Conservation (phyloP, 2,113 vertebrate genomes). For the Sander lucioperca region DNA sequence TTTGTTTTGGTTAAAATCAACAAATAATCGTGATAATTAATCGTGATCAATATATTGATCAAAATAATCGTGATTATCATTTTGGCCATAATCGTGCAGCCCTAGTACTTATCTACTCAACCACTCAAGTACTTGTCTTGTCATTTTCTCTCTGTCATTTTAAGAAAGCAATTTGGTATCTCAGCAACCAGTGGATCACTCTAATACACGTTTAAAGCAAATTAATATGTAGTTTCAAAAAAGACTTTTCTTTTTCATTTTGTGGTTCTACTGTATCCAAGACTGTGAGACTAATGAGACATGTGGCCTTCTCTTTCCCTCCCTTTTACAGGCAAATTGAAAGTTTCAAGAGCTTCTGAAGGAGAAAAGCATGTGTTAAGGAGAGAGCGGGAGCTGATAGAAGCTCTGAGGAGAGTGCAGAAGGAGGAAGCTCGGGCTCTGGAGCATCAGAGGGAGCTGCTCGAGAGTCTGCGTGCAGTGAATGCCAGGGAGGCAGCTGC, state of each 20-base stretch:
- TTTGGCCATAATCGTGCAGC: too few species aligned
- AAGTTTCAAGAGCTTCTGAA: conserved; percentile 16
- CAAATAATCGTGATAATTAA: too few species aligned
- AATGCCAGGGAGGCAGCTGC: conserved; percentile 70
- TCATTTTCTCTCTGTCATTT: not conserved
- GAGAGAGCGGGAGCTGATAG: conserved; percentile 73
- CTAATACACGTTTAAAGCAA: not conserved
- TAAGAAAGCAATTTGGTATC: not conserved
- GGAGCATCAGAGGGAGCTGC: conserved; percentile 76
- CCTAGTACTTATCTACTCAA: too few species aligned
- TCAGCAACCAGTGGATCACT: not conserved
- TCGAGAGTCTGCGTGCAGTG: conserved; percentile 62
- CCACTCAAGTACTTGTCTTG: not conserved
- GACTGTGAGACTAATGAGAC: not conserved
- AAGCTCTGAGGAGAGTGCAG: conserved; percentile 78
- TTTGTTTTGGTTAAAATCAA: too few species aligned
- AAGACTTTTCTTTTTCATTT: not conserved
- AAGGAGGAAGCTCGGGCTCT: conserved; percentile 76
- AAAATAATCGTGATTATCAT: too few species aligned
- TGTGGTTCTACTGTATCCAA: not conserved
- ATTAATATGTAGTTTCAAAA: not conserved
- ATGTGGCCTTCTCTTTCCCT: not conserved
- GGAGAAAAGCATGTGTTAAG: conserved; percentile 53
- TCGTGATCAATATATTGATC: too few species aligned
- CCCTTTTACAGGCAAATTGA: not conserved